Evolutionary conservation across 2,113 vertebrate genomes (phyloP).

Genomic region (Dryoscopus gambensis): DNA sequence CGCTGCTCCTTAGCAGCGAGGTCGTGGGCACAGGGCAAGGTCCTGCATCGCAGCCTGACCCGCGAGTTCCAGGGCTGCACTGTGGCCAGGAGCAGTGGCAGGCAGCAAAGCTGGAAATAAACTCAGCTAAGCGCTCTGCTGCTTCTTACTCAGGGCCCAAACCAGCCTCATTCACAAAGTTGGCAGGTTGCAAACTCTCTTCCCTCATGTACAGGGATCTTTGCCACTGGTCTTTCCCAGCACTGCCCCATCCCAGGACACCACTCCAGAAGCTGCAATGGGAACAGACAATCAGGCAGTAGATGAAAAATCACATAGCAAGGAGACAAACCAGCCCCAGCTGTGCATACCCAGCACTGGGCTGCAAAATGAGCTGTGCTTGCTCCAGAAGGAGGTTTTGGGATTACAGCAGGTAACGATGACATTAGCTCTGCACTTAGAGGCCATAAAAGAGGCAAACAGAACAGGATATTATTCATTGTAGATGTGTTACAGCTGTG

Average conservation of each 20-base stretch:
- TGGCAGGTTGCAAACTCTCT: neutral
- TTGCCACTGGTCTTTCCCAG: neutral
- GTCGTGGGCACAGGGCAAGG: neutral
- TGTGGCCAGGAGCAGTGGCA: rapidly evolving
- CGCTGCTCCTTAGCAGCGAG: neutral
- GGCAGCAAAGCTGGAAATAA: neutral
- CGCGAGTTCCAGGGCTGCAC: rapidly evolving
- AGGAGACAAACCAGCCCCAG: neutral
- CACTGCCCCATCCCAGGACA: neutral
- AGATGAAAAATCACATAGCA: neutral
- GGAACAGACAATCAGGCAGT: neutral
- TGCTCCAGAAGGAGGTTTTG: neutral
- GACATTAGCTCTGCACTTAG: rapidly evolving
- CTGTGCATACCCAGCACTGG: neutral
- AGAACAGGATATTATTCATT: neutral
- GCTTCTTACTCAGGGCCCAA: neutral
- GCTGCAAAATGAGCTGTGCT: neutral
- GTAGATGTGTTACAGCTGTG: neutral
- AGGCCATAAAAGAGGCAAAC: neutral
- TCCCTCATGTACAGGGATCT: neutral
- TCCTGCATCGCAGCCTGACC: neutral
- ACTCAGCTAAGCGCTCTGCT: neutral
- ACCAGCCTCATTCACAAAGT: neutral
- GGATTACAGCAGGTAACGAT: neutral
- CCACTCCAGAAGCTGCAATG: neutral